Evolutionary conservation across 1,140 invertebrate genomes (phyloP).

Genomic region (Asobara japonica): DNA sequence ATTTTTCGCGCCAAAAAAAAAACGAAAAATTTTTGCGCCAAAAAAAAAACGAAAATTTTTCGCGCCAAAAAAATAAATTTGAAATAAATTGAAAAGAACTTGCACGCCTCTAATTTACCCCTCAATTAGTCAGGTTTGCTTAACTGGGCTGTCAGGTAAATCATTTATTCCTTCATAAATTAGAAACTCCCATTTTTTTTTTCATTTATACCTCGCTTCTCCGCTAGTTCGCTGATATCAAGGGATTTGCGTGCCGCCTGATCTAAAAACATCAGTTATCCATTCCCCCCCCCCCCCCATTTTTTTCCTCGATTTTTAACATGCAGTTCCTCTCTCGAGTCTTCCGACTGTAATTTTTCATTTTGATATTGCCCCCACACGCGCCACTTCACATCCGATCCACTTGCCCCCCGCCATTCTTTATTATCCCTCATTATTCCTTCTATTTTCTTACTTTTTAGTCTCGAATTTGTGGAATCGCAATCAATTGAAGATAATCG

Average conservation of each 20-base stretch:
- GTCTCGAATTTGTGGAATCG: not conserved
- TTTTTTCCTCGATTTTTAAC: not conserved
- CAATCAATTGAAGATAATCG: not conserved
- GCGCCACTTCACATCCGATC: slow-evolving; percentile 5
- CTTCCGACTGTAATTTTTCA: slow-evolving; percentile 3
- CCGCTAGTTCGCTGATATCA: slow-evolving; percentile 9
- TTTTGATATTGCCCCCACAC: slow-evolving; percentile 12
- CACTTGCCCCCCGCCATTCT: not conserved
- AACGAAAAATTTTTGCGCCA: too few species aligned
- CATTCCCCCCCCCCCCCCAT: too few species aligned
- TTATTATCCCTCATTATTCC: not conserved
- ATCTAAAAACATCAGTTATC: not conserved
- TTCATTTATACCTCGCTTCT: not conserved
- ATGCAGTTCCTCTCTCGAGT: not conserved
- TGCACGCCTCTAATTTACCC: too few species aligned
- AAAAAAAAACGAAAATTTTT: too few species aligned
- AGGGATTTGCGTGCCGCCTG: not conserved
- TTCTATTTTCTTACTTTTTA: slow-evolving; percentile 1
- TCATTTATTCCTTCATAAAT: not conserved
- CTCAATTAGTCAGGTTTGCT: not conserved
- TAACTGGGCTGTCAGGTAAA: not conserved
- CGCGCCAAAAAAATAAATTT: too few species aligned
- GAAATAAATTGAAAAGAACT: too few species aligned
- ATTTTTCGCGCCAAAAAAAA: too few species aligned
- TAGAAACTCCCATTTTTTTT: not conserved